Percentiles rank a stretch among this genome's conserved stretches.
Conservation (phyloP, 2,888 invertebrate genomes). For the Parochlus steinenii region DNA sequence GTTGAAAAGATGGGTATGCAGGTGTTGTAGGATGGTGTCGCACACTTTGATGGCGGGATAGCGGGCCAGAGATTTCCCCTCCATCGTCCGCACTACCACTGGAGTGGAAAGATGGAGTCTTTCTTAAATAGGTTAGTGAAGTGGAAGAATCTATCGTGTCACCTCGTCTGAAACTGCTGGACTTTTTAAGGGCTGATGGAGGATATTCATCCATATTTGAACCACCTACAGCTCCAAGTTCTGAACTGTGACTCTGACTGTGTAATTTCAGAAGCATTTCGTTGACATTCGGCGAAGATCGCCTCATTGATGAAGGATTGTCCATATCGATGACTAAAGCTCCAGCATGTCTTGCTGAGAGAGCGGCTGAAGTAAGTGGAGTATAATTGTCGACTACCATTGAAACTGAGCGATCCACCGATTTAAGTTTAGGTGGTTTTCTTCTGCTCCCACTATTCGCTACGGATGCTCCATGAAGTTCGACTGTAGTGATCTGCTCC, state of each 20-base stretch:
- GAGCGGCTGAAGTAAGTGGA: conserved; percentile 18
- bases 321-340: conserved; percentile 12
- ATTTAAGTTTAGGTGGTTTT: conserved; percentile 30
- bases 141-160: conserved; percentile 31
- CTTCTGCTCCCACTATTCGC: conserved; percentile 18
- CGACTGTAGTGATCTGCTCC: conserved; percentile 10
- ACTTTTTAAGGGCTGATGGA: conserved; percentile 14
- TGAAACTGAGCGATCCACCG: conserved; percentile 29
- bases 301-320: conserved; percentile 7
- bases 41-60: conserved; percentile 14
- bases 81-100: conserved; percentile 21
- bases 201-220: conserved; percentile 7
- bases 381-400: conserved; percentile 31
- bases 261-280: conserved; percentile 6
- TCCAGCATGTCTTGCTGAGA: conserved; percentile 9
- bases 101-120: conserved; percentile 31
- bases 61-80: conserved; percentile 13
- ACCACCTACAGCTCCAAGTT: conserved; percentile 1
- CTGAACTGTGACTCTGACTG: conserved; percentile 6
- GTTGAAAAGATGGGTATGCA: conserved; percentile 7
- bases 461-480: conserved; percentile 5
- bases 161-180: conserved; percentile 24
- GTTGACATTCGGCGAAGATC: conserved; percentile 10
- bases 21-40: conserved; percentile 9
- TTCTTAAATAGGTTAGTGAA: conserved; percentile 30